These are phyloP conservation scores for Drosophila ficusphila DNA, from an alignment of 1,140 invertebrate genomes.

Conservation along the genomic window DNA sequence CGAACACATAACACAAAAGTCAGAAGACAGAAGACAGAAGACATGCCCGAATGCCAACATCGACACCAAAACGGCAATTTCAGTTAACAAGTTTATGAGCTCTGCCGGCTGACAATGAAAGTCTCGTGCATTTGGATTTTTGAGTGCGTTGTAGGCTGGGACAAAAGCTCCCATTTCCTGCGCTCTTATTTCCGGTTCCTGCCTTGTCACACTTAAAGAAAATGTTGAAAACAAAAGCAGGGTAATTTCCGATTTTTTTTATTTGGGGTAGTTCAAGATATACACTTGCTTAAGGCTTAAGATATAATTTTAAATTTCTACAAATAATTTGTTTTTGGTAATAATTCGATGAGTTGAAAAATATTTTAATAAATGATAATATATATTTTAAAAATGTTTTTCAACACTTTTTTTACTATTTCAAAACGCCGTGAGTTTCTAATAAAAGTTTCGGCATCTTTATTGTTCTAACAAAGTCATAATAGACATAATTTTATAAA, in stretches of 20 bases:
- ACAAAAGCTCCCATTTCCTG: slow-evolving; percentile 1
- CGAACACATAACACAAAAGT: slow-evolving; percentile 36
- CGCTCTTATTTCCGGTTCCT: slow-evolving; percentile 11
- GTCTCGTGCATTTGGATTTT: slow-evolving; percentile 56
- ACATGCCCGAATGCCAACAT: slow-evolving; percentile 16
- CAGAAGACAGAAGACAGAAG: slow-evolving; percentile 26
- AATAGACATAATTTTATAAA: not conserved
- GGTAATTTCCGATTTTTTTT: too few relatives aligned
- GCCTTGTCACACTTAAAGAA: not conserved
- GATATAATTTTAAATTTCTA: too few relatives aligned
- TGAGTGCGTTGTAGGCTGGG: slow-evolving; percentile 25
- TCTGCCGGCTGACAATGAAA: slow-evolving; percentile 28
- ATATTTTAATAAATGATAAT: too few relatives aligned
- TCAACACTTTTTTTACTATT: too few relatives aligned
- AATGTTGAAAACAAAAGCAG: not conserved
- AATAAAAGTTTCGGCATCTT: too few relatives aligned
- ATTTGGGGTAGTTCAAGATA: too few relatives aligned
- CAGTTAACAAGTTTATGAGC: slow-evolving; percentile 74
- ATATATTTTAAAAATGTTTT: too few relatives aligned
- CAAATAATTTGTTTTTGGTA: too few relatives aligned
- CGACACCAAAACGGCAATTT: slow-evolving; percentile 58
- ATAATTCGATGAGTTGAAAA: too few relatives aligned
- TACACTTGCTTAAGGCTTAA: too few relatives aligned
- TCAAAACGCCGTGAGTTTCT: too few relatives aligned
- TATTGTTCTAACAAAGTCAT: too few relatives aligned